A percentile compares a stretch with the other conserved stretches of the same genome.
These are phyloP conservation scores for Gallinago jamesoni DNA, from an alignment of 2,113 vertebrate species.

Conservation along the genomic window DNA sequence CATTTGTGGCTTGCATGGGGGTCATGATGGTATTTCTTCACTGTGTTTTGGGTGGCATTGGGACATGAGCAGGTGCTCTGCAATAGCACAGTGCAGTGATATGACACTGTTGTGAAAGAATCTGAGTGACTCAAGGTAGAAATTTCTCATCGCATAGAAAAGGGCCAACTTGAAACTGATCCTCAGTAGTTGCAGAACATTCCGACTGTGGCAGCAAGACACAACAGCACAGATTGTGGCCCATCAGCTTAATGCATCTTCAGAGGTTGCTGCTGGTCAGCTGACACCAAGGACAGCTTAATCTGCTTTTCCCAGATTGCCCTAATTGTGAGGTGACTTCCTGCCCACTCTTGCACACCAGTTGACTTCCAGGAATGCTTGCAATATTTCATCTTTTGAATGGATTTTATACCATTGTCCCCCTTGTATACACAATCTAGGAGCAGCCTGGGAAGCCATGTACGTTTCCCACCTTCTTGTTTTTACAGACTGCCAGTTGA, in stretches of 20 bases:
- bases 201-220: neutral
- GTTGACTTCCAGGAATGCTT: neutral
- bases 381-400: neutral
- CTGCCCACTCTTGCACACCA: neutral
- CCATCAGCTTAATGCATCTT: neutral
- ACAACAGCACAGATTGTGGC: neutral
- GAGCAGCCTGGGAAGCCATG: neutral
- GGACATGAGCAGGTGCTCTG: neutral
- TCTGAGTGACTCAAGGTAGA: conserved; percentile 1
- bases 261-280: neutral
- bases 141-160: neutral
- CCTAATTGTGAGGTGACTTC: neutral
- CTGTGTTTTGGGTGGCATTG: neutral
- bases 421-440: neutral
- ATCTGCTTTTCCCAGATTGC: neutral
- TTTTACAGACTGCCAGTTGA: neutral
- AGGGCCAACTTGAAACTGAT: conserved; percentile 9
- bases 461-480: neutral
- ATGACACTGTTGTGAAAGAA: conserved; percentile 6
- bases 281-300: neutral
- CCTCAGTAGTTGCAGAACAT: neutral
- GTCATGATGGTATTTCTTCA: neutral
- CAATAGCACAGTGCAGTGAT: neutral
- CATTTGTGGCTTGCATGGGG: neutral
- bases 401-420: neutral